These are phyloP conservation scores for Eucriotettix oculatus DNA, from an alignment of 2,888 invertebrate species.

Conservation along the genomic window DNA sequence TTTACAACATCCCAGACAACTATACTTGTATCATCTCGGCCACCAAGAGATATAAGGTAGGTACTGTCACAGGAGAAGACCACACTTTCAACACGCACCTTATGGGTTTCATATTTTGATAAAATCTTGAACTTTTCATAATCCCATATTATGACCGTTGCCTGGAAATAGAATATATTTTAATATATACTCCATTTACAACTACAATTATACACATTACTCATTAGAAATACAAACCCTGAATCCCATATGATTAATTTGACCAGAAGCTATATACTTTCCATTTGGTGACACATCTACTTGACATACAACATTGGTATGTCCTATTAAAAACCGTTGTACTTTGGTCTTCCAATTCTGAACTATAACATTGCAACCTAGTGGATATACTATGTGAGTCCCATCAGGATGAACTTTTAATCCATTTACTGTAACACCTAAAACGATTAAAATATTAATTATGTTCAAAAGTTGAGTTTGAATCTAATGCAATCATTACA, in stretches of 20 bases:
- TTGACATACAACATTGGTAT: constrained; percentile 61
- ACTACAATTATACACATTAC: background rate
- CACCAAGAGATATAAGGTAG: constrained; percentile 73
- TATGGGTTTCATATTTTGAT: constrained; percentile 65
- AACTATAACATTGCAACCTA: constrained; percentile 63
- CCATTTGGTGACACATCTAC: constrained; percentile 59
- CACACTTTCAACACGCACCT: constrained; percentile 75
- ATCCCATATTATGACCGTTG: constrained; percentile 76
- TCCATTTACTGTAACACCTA: constrained; percentile 32
- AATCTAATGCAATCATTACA: too few species aligned
- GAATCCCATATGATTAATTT: constrained; percentile 81
- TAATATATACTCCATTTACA: too few species aligned
- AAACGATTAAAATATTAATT: constrained; percentile 3
- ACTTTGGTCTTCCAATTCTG: constrained; percentile 49
- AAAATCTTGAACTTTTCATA: constrained; percentile 44
- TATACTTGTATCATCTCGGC: constrained; percentile 75
- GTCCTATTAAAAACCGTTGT: constrained; percentile 62
- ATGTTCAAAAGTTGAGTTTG: background rate
- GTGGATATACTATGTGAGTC: constrained; percentile 52
- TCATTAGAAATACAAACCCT: constrained; percentile 32
- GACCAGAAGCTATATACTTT: constrained; percentile 72
- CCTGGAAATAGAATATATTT: constrained; percentile 21
- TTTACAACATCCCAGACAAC: constrained; percentile 66
- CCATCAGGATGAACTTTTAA: constrained; percentile 56
- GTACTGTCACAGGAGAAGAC: constrained; percentile 65